Base-by-base conservation (phyloP, 2,797 vertebrate species). In the Sebastes matsubarae region DNA sequence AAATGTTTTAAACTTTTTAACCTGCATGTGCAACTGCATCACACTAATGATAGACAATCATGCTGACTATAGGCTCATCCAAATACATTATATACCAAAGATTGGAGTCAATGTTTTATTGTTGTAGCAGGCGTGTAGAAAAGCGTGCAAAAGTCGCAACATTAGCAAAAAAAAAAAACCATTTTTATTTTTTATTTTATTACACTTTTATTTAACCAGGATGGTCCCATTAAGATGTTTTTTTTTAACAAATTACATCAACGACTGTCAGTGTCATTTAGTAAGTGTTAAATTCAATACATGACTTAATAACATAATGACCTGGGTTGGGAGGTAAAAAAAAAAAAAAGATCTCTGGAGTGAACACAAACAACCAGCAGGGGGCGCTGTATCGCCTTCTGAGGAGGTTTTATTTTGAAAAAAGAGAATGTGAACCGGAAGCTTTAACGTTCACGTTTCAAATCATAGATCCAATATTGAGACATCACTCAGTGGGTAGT, bases 361-460 rank as follows among this genome's bases (percentile, higher is more conserved):
- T 63, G 10, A 14, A 9, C 10, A n/a, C 11, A 59, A 36, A 14
- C 2, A 10, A 34, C 63, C 87, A 78, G 24, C 25, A 63, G 79
- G 57, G 24, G 70, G 85, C 0, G 78, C 32, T 85, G n/a, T 54
- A n/a, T 2, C 14, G 2, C 5, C 1, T 2, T 5, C 5, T 14
- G n/a, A 12, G 6, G 2, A 8, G 8, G 42, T 2, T 74, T 73
- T 78, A 72, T 81, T 85, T 70, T 74, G 34, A 75, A 77, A 70
- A 59, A 63, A 6, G 22, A 24, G 4, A 54, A 18, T 0, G 12
- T 68, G 38, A 78, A 76, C 92, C 92, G 91, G 92, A 94, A 90
- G 85, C 20, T 55, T 36, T 76, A 54, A 38, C 0, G 0, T 29
- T 11, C 11, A 22, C 4, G n/a, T 4, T 25, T 18, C 20, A 2